Evolutionary conservation across 2,113 vertebrate species (phyloP).

Genomic region (Passerina amoena): DNA sequence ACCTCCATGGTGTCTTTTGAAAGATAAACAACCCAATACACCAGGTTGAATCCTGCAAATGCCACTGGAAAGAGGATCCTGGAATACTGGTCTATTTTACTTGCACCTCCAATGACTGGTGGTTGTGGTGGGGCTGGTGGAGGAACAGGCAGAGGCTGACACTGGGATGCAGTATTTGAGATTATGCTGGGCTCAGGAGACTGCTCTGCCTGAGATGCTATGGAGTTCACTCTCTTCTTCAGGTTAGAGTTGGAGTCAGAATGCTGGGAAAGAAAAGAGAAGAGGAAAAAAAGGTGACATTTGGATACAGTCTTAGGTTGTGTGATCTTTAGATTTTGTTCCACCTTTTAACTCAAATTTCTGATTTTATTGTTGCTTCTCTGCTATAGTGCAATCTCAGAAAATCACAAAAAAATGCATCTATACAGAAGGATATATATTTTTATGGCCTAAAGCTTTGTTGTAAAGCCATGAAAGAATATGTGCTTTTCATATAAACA

Average conservation of each 20-base stretch:
- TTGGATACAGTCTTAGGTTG: neutral
- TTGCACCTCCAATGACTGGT: conserved; percentile 80
- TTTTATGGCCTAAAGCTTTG: neutral
- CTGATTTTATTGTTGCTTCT: neutral
- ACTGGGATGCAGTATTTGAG: conserved; percentile 64
- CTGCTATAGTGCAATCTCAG: neutral
- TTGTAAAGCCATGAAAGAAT: neutral
- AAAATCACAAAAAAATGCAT: neutral
- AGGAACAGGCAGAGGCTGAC: conserved; percentile 54
- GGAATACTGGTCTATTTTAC: conserved; percentile 96
- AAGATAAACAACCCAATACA: conserved; percentile 97
- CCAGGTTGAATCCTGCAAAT: conserved; percentile 94
- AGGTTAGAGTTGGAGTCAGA: conserved; percentile 83
- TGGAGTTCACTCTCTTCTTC: conserved; percentile 89
- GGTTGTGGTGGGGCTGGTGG: conserved; percentile 72
- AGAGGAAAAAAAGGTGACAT: neutral
- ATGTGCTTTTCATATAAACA: neutral
- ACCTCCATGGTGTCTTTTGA: conserved; percentile 96
- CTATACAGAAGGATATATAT: neutral
- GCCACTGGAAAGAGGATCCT: conserved; percentile 94
- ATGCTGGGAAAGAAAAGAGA: conserved; percentile 48
- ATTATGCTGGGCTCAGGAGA: conserved; percentile 72
- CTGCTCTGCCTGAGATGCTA: conserved; percentile 72
- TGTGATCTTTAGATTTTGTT: neutral
- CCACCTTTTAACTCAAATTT: neutral